phyloP scores from a whole-genome alignment of 1,140 invertebrate species.

The Coelopa frigida region DNA sequence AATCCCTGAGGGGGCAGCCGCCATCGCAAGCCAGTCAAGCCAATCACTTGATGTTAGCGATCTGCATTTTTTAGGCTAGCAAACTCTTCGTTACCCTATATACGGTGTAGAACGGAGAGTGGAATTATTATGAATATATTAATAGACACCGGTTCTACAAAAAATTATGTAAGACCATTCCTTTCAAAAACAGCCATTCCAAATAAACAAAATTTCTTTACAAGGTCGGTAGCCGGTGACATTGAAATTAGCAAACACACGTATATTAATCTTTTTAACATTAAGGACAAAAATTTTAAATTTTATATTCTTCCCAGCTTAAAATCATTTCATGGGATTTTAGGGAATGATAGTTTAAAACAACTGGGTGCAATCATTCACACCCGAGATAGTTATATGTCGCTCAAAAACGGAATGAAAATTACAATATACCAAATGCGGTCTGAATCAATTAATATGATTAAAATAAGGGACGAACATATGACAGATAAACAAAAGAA shows the following conservation, averaged over 20 bases:
- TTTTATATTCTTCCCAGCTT: slow-evolving; percentile 16
- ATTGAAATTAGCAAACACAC: slow-evolving; percentile 13
- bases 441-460: slow-evolving; percentile 13
- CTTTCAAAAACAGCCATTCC: slow-evolving; percentile 5
- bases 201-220: slow-evolving; percentile 14
- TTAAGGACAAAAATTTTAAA: slow-evolving; percentile 8
- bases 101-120: slow-evolving; percentile 15
- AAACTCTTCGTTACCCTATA: slow-evolving; percentile 19
- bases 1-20: too few species aligned
- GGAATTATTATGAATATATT: slow-evolving; percentile 14
- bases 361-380: slow-evolving; percentile 14
- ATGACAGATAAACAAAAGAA: slow-evolving; percentile 1
- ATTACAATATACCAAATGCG: slow-evolving; percentile 5
- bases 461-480: slow-evolving; percentile 10
- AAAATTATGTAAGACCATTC: slow-evolving; percentile 16
- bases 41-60: too few species aligned
- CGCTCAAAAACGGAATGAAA: slow-evolving; percentile 7
- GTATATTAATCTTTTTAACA: slow-evolving; percentile 13
- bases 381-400: slow-evolving; percentile 11
- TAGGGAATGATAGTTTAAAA: slow-evolving; percentile 17
- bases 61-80: slow-evolving; percentile 22
- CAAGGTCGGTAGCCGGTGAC: slow-evolving; percentile 16
- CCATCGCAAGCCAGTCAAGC: too few species aligned
- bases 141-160: slow-evolving; percentile 17
- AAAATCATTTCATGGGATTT: slow-evolving; percentile 17